Base-by-base conservation (phyloP, 1,140 invertebrate species). In the Epicauta chinensis region DNA sequence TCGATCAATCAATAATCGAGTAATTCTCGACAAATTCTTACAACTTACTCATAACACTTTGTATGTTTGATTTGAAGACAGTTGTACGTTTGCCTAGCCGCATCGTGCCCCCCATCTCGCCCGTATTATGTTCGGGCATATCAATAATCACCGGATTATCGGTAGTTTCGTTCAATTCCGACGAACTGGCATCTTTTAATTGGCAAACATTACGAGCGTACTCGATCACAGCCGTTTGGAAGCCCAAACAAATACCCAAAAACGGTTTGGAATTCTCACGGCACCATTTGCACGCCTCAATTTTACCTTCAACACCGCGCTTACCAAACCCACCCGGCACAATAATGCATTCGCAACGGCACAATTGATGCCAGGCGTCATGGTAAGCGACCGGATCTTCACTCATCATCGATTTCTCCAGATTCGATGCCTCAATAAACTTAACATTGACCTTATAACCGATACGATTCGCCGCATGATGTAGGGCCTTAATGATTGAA, bases 221-320 rank as follows among this genome's bases (percentile, higher is more conserved):
- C 75, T 99, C 97, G 60, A 99, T 92, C 1, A 97, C 93, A 40
- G 94, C 92, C 38, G 91, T 91, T 78, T 99, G 97, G 31, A 99
- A 75, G 0, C 97, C 97, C 7, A 99, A 75, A 70, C 97, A 99
- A 58, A 99, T 92, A 10, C 95, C 97, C 5, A 99, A 74, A 67
- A 92, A 91, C 0, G 97, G 97, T 67, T 89, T 92, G 14, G 86
- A 80, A 35, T 88, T 94, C 63, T 81, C 82, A 40, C 97, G 77
- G 40, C 94, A 96, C 90, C 93, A 99, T 63, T 88, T 79, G 55
- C 89, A 92, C 0, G 96, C 95, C 51, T 84, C 79, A 17, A 99
- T 93, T 75, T 95, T 99, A 2, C 97, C 97, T 70, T 98, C 92
- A 62, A 96, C 86, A 3, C 97, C 97, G 40, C 97, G 80, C 58